These are phyloP conservation scores for Gallinago undulata DNA, from an alignment of 2,113 vertebrate genomes.

Conservation along the genomic window DNA sequence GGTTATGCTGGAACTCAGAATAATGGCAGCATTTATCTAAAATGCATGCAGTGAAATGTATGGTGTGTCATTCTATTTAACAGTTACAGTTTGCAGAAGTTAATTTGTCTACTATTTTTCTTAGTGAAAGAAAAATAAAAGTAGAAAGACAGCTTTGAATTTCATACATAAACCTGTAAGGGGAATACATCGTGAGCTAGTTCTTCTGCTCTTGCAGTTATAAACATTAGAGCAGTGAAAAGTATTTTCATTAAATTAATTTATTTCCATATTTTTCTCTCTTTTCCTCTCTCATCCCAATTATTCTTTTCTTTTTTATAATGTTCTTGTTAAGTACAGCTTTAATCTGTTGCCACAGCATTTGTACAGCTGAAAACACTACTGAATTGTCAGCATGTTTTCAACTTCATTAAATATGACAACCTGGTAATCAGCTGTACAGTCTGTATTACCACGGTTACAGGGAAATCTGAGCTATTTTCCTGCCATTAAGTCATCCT, in stretches of 20 bases:
- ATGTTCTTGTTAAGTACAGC: slow-evolving; percentile 31
- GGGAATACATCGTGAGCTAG: neutral
- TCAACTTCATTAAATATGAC: slow-evolving; percentile 70
- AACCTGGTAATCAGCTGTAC: slow-evolving; percentile 61
- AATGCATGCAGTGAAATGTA: neutral
- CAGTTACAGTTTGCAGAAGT: neutral
- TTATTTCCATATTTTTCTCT: neutral
- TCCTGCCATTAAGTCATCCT: slow-evolving; percentile 14
- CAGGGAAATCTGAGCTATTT: slow-evolving; percentile 22
- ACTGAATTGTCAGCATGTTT: slow-evolving; percentile 61
- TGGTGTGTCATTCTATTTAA: neutral
- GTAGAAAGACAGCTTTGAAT: slow-evolving; percentile 10
- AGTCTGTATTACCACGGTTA: neutral
- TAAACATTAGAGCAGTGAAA: neutral
- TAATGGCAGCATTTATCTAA: neutral
- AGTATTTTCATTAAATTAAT: slow-evolving; percentile 10
- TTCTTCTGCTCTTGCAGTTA: neutral
- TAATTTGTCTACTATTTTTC: neutral
- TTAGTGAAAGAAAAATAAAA: neutral
- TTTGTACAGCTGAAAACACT: slow-evolving; percentile 60
- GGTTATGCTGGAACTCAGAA: neutral
- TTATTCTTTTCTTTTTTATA: slow-evolving; percentile 51
- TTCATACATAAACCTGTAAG: neutral
- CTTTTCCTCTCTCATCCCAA: neutral
- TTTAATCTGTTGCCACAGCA: slow-evolving; percentile 63